Evolutionary conservation across 1,140 invertebrate genomes (phyloP), one percentile per base, ranked within the genome.

Genomic region (Papilio dardanus): DNA sequence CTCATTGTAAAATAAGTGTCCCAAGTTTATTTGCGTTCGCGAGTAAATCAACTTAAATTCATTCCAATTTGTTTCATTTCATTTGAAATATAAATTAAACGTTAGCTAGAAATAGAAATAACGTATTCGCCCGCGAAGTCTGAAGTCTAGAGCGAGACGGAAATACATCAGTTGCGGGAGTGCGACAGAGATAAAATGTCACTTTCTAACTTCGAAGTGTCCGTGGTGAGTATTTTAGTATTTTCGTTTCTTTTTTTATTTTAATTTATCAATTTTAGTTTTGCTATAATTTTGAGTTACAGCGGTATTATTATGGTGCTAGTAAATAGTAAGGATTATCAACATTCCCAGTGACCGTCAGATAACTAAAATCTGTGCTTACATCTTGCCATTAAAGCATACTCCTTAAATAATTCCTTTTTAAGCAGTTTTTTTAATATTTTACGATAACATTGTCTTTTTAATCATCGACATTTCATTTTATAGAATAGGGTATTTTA

Each of bases 401-500:
- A 54, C 8, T 24, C 8, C 24, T 8, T 54, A 24, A 54, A 0
- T 54, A 24, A 24, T 3, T 4, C 46, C 1, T 54, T 54, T 21
- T 54, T 54, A 10, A 21, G 1, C 19, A 2, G 6, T 8, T 24
- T 24, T 5, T 46, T 46, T n/a, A n/a, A 46, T 19, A 12, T 24
- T 54, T 54, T 19, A 50, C 46, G 46, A 50, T 50, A 50, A 21
- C 19, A 50, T 50, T 50, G 7, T 42, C 1, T 42, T 42, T 42
- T 42, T 4, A 8, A 42, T 42, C 12, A 12, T 50, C n/a, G 19
- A 7, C 46, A 8, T 35, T n/a, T n/a, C n/a, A 19, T 16, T 12
- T 35, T 1, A 46, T 71, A 71, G 21, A 71, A 71, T 71, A 42
- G 68, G 68, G 68, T 71, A 71, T 71, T 71, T 71, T 28, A 71